phyloP scores from a whole-genome alignment of 2,888 invertebrate species.

The Strigamia maritima region DNA sequence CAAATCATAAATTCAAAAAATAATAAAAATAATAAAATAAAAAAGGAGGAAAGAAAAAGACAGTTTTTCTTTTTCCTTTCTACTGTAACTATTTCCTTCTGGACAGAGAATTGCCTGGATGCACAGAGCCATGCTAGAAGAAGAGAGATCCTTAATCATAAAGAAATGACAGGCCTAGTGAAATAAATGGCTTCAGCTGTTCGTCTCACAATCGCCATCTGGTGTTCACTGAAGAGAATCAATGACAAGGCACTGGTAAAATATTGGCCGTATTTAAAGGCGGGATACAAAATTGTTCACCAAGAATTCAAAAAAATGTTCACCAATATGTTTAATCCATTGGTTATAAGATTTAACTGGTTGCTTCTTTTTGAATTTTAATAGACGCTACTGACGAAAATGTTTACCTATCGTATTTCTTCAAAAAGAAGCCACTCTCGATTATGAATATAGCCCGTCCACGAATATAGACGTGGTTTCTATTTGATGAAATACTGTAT shows the following conservation, averaged over 20 bases:
- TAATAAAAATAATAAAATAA: neutral
- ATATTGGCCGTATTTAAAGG: conserved; percentile 5
- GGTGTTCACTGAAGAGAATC: conserved; percentile 11
- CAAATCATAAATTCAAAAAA: conserved; percentile 9
- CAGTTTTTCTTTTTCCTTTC: neutral
- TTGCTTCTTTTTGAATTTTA: no score
- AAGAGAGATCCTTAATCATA: conserved; percentile 19
- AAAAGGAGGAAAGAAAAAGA: neutral
- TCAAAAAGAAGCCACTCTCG: no score
- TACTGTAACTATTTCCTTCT: conserved; percentile 15
- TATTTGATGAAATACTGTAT: no score
- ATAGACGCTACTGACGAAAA: no score
- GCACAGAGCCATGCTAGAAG: neutral
- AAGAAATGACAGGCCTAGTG: conserved; percentile 16
- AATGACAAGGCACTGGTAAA: neutral
- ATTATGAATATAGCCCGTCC: no score
- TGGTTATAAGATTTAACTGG: no score
- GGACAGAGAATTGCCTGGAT: conserved; percentile 23
- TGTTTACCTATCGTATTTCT: no score
- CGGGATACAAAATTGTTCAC: neutral
- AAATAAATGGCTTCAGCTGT: conserved; percentile 23
- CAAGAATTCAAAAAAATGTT: no score
- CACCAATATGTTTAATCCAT: no score
- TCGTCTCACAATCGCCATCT: conserved; percentile 19
- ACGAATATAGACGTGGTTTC: no score